phyloP scores from a whole-genome alignment of 2,113 vertebrate species.

The Mesoclemmys tuberculata region DNA sequence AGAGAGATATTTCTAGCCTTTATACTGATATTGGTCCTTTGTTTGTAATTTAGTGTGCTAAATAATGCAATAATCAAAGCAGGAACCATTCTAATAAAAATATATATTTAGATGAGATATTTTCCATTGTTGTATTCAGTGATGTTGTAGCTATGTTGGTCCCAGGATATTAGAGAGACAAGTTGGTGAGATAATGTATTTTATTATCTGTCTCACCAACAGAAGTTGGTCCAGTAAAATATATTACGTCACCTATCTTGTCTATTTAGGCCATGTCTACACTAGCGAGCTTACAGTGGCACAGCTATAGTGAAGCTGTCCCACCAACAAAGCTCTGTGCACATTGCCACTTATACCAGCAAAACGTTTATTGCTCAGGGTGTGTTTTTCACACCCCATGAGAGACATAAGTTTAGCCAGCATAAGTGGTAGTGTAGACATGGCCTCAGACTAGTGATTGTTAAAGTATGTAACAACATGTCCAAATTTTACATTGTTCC shows the following conservation, averaged over 20 bases:
- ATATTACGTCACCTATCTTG: background rate
- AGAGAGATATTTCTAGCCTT: background rate
- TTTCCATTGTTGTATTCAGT: background rate
- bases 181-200: background rate
- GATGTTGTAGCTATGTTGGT: background rate
- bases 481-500: background rate
- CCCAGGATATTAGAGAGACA: background rate
- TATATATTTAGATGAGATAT: too few relatives aligned
- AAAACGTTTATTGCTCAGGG: too few relatives aligned
- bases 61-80: background rate
- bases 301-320: too few relatives aligned
- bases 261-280: background rate
- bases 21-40: fast-evolving
- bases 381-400: too few relatives aligned
- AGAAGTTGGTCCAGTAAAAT: background rate
- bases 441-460: background rate
- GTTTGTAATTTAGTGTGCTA: fast-evolving
- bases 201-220: background rate
- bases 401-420: too few relatives aligned
- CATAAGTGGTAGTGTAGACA: background rate
- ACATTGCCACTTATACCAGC: too few relatives aligned
- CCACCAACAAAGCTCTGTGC: too few relatives aligned
- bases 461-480: background rate
- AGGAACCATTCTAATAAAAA: background rate
- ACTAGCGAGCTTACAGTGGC: too few relatives aligned